Conservation (phyloP, 2,113 vertebrate species). For the Mastomys coucha region DNA sequence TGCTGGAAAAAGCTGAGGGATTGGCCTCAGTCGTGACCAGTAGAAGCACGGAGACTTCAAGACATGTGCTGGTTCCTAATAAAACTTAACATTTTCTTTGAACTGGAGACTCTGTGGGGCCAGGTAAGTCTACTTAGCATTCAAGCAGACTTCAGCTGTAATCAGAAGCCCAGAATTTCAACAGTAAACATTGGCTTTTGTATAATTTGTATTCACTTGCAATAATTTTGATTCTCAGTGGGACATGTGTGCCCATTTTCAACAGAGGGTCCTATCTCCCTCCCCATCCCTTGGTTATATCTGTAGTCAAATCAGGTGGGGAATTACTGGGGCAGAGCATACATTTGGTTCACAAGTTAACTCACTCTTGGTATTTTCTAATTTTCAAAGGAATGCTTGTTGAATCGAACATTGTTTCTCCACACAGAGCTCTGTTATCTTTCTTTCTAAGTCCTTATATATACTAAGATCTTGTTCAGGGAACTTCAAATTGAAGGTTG, state of each 20-base stretch:
- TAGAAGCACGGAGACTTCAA: background rate
- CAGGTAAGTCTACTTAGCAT: background rate
- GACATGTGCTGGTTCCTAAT: background rate
- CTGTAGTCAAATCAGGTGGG: slow-evolving; percentile 20
- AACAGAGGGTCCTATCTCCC: background rate
- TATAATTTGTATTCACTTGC: background rate
- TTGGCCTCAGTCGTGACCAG: background rate
- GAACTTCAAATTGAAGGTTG: background rate
- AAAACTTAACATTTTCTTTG: background rate
- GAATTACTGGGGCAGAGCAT: background rate
- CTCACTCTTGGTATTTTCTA: background rate
- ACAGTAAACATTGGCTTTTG: background rate
- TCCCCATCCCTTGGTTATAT: background rate
- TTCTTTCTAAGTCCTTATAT: background rate
- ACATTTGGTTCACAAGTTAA: background rate
- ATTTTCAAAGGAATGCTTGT: background rate
- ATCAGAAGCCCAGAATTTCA: background rate
- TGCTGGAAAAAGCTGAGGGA: background rate
- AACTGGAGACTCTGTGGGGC: background rate
- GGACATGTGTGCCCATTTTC: background rate
- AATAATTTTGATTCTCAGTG: slow-evolving; percentile 27
- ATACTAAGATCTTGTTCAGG: background rate
- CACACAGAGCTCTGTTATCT: background rate
- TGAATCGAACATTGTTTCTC: background rate
- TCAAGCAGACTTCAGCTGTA: background rate